Conservation (phyloP, 2,888 invertebrate genomes). For the Thera obeliscata region DNA sequence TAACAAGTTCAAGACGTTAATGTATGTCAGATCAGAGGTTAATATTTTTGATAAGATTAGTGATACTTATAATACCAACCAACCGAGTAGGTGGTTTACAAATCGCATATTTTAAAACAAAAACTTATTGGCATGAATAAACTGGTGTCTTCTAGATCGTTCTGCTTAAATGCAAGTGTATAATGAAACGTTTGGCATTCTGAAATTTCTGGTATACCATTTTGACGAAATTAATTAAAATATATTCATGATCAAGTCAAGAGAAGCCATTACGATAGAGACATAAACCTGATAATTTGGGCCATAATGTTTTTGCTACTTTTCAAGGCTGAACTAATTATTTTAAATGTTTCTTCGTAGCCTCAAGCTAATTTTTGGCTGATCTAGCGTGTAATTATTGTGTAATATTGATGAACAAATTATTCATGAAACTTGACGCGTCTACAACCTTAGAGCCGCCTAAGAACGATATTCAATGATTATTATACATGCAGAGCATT, state of each 20-base stretch:
- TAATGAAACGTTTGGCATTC: too few species aligned
- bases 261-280: conserved; percentile 5
- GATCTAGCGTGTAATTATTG: conserved; percentile 1
- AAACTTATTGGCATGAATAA: too few species aligned
- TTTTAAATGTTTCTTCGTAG: background rate
- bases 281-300: conserved; percentile 13
- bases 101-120: too few species aligned
- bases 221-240: background rate
- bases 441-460: background rate
- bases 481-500: background rate
- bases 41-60: conserved; percentile 7
- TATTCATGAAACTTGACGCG: too few species aligned
- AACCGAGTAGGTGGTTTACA: too few species aligned
- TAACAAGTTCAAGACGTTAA: conserved; percentile 20
- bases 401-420: too few species aligned
- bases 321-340: conserved; percentile 19
- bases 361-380: background rate
- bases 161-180: too few species aligned
- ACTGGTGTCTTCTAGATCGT: too few species aligned
- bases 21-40: conserved; percentile 24
- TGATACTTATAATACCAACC: conserved; percentile 2
- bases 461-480: background rate
- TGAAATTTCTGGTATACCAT: too few species aligned
- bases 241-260: conserved; percentile 3
- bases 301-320: conserved; percentile 16